A percentile compares a stretch with the other conserved stretches of the same genome.
Conservation (phyloP, 1,140 invertebrate genomes). For the Temnothorax curvispinosus region DNA sequence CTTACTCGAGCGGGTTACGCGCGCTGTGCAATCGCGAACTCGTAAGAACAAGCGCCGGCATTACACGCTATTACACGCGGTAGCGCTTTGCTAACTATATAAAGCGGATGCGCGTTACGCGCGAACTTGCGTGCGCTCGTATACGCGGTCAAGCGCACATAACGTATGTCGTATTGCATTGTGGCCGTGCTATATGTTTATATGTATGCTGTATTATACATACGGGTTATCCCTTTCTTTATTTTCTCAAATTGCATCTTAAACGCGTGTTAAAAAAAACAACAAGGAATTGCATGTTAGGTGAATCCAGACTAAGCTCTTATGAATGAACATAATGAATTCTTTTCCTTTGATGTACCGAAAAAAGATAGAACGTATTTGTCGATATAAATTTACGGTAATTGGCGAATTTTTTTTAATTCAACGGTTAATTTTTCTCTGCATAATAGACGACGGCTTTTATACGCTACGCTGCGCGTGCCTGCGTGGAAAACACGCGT, state of each 20-base stretch:
- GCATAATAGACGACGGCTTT: neutral
- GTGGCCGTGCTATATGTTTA: neutral
- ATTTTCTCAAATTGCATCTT: neutral
- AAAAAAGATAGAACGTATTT: neutral
- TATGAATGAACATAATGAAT: neutral
- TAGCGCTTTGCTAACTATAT: constrained; percentile 43
- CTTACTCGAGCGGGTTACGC: constrained; percentile 38
- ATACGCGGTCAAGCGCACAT: constrained; percentile 23
- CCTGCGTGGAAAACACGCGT: constrained; percentile 41
- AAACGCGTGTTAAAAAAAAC: neutral
- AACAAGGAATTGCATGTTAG: neutral
- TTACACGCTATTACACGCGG: constrained; percentile 58
- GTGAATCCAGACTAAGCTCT: neutral
- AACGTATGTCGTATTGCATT: constrained; percentile 3
- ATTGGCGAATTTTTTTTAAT: neutral
- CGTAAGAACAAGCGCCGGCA: constrained; percentile 53
- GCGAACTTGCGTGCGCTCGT: neutral
- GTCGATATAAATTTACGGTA: neutral
- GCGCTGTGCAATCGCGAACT: constrained; percentile 25
- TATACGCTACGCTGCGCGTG: neutral
- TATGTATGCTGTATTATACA: neutral
- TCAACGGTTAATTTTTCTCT: neutral
- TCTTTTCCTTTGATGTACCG: neutral
- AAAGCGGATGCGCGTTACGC: constrained; percentile 37
- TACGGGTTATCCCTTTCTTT: neutral